Conservation (phyloP, 2,113 vertebrate species). For the Hemichromis elongatus region DNA sequence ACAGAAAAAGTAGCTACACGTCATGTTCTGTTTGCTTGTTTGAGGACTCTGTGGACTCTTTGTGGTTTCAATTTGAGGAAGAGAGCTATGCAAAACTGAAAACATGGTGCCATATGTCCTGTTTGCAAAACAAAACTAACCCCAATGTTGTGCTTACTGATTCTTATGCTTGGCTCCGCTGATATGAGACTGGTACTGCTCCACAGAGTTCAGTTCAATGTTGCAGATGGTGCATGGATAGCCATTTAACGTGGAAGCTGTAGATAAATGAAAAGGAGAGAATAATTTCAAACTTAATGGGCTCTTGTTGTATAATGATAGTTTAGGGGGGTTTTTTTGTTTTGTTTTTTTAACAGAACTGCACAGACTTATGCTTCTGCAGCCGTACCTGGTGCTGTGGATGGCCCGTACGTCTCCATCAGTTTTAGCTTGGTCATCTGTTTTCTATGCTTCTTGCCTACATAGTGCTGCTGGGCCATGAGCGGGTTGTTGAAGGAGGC, state of each 20-base stretch:
- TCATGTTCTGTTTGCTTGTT: neutral
- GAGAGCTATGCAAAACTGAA: neutral
- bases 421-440: conserved; percentile 92
- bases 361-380: neutral
- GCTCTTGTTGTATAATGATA: neutral
- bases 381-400: conserved; percentile 65
- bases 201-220: conserved; percentile 95
- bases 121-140: neutral
- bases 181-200: conserved; percentile 96
- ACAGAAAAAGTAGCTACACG: neutral
- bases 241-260: conserved; percentile 86
- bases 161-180: conserved; percentile 97
- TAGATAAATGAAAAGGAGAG: conserved; percentile 12
- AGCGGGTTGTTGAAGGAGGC: conserved; percentile 95
- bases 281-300: neutral
- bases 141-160: conserved; percentile 73
- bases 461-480: conserved; percentile 96
- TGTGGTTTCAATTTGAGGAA: neutral
- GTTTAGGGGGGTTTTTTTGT: rapidly evolving
- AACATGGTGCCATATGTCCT: neutral
- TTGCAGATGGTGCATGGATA: conserved; percentile 90
- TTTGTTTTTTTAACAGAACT: neutral
- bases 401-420: conserved; percentile 89
- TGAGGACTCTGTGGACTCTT: neutral
- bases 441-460: conserved; percentile 94